Evolutionary conservation across 2,113 vertebrate species (phyloP).

Genomic region (Speoplatyrhinus poulsoni): DNA sequence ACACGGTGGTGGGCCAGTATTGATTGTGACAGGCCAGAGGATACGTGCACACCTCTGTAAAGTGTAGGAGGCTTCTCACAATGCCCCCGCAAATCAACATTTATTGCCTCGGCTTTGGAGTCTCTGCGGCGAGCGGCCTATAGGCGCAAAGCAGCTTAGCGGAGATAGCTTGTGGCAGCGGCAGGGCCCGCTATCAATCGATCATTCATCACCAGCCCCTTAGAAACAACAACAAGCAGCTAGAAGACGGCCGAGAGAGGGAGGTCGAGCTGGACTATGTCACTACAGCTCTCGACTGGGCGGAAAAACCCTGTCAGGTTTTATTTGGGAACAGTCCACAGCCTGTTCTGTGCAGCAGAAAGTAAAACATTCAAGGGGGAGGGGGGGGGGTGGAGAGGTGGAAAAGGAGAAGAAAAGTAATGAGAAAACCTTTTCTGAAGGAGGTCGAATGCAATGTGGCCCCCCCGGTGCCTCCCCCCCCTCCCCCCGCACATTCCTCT

Average conservation of each 20-base stretch:
- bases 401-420: conserved; percentile 56
- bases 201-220: conserved; percentile 70
- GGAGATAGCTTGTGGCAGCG: conserved; percentile 56
- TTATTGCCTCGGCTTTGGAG: conserved; percentile 70
- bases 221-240: conserved; percentile 71
- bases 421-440: conserved; percentile 72
- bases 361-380: conserved; percentile 61
- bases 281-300: conserved; percentile 45
- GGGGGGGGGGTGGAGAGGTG: not conserved
- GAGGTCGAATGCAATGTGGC: conserved; percentile 71
- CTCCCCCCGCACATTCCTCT: conserved; percentile 68
- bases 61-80: conserved; percentile 70
- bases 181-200: conserved; percentile 65
- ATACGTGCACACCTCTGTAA: conserved; percentile 69
- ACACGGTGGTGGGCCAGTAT: conserved; percentile 58
- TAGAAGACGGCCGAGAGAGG: conserved; percentile 46
- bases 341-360: conserved; percentile 60
- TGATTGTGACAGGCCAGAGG: conserved; percentile 67
- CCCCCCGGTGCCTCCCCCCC: conserved; percentile 35
- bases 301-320: conserved; percentile 69
- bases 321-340: conserved; percentile 63
- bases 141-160: conserved; percentile 70
- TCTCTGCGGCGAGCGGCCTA: conserved; percentile 58
- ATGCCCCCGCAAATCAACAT: conserved; percentile 69
- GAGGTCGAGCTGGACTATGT: conserved; percentile 51